Percentiles rank a stretch among this genome's conserved stretches.
Evolutionary conservation across 2,797 vertebrate genomes (phyloP).

Genomic region (Bufotes viridis): DNA sequence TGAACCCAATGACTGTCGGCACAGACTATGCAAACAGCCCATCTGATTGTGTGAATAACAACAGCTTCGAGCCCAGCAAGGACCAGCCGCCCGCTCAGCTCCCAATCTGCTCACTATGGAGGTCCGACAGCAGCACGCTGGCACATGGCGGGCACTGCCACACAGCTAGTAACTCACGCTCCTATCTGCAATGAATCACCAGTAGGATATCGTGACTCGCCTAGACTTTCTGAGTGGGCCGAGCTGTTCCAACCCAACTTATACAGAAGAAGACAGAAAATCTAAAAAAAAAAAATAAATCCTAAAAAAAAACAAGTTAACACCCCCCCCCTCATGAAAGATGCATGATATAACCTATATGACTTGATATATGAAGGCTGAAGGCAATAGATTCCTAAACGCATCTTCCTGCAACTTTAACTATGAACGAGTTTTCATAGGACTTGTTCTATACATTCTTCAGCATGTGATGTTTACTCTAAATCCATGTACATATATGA

Average conservation of each 20-base stretch:
- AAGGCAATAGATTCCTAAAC: background rate
- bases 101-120: constrained; percentile 48
- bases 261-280: too few relatives aligned
- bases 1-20: constrained; percentile 3
- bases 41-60: constrained; percentile 54
- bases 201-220: constrained; percentile 6
- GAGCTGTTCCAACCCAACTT: background rate
- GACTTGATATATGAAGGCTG: background rate
- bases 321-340: background rate
- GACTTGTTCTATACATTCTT: background rate
- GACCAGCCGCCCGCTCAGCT: constrained; percentile 38
- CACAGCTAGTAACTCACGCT: constrained; percentile 4
- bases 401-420: too few relatives aligned
- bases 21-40: constrained; percentile 30
- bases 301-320: background rate
- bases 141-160: background rate
- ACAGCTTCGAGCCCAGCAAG: constrained; percentile 47
- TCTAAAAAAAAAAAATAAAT: background rate
- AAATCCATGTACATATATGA: background rate
- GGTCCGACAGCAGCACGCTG: constrained; percentile 25
- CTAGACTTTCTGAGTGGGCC: background rate
- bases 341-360: background rate
- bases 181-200: constrained; percentile 19
- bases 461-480: background rate
- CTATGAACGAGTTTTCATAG: background rate